These are phyloP conservation scores for Machimus atricapillus DNA, from an alignment of 2,888 invertebrate species.

Conservation along the genomic window DNA sequence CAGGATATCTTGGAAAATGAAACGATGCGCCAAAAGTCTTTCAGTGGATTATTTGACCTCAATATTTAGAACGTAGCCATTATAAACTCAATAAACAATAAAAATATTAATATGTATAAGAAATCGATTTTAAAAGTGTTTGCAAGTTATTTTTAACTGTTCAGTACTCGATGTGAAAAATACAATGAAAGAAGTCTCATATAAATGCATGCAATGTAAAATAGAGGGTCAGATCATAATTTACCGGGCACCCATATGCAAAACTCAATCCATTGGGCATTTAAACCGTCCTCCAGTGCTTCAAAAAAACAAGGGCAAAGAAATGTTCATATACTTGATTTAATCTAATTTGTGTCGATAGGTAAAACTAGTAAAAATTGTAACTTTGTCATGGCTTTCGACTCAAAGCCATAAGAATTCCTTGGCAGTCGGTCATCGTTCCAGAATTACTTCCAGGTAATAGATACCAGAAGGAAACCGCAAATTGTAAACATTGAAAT, in stretches of 20 bases:
- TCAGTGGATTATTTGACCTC: no score
- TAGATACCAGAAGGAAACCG: background rate
- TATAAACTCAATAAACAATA: no score
- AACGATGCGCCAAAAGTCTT: no score
- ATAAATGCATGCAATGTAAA: no score
- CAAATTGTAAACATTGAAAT: background rate
- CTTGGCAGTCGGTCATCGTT: background rate
- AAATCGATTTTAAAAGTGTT: background rate
- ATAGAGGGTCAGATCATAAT: background rate
- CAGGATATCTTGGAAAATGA: no score
- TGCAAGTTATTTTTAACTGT: no score
- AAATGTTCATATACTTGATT: background rate
- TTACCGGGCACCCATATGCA: background rate
- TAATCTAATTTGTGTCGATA: background rate
- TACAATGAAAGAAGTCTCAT: no score
- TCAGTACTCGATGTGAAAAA: no score
- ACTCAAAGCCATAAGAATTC: background rate
- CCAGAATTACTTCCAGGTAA: background rate
- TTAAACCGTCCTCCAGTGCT: background rate
- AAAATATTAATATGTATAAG: no score
- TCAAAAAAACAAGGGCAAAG: background rate
- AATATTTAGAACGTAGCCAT: no score
- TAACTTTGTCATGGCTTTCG: background rate
- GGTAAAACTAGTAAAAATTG: background rate
- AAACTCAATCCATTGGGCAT: background rate